Evolutionary conservation across 2,797 vertebrate genomes (phyloP), one percentile per base, ranked within the genome.

Genomic region (Mus minutoides): DNA sequence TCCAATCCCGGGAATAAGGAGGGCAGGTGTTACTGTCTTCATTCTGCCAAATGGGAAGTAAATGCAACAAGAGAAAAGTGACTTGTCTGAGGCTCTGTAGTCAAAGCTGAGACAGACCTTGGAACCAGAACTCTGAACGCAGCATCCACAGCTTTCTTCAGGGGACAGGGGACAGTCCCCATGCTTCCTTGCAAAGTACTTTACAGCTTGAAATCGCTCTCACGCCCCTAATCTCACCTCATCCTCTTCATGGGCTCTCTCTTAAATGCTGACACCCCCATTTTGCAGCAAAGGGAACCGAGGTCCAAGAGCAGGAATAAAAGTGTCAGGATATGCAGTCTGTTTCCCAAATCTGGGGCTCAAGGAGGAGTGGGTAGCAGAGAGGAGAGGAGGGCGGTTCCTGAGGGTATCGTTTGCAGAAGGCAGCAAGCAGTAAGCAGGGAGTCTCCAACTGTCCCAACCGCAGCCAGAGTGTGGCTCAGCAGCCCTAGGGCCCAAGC

Each of bases 401-500:
- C 77, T 92, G 2, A 13, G 60, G 80, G 92, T 40, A 84, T 96
- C 96, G 3, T 94, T 21, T 62, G 69, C 46, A 75, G 49, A 71
- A 73, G 69, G 64, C 82, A 60, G 56, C 21, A 83, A 43, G 43
- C 40, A 11, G 82, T 58, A 83, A 52, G 52, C 54, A 8, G 83
- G 95, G 91, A 88, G 82, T 83, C 34, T 84, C 85, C 1, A 0
- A 91, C 4, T 78, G 95, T 94, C 96, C 96, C 80, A 0, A 92
- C 75, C 77, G 13, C 84, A 94, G 95, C 91, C 12, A 97, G 91
- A 96, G 94, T 87, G 4, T 82, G 86, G 91, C 90, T 97, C 96
- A 95, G 95, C 96, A 97, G 94, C 97, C 97, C 94, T 89, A 89
- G 22, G 96, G 97, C 95, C 96, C 97, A 96, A 91, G 91, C 95